A percentile compares a stretch with the other conserved stretches of the same genome.
Conservation (phyloP, 2,888 invertebrate genomes). For the Xanthorhoe spadicearia region DNA sequence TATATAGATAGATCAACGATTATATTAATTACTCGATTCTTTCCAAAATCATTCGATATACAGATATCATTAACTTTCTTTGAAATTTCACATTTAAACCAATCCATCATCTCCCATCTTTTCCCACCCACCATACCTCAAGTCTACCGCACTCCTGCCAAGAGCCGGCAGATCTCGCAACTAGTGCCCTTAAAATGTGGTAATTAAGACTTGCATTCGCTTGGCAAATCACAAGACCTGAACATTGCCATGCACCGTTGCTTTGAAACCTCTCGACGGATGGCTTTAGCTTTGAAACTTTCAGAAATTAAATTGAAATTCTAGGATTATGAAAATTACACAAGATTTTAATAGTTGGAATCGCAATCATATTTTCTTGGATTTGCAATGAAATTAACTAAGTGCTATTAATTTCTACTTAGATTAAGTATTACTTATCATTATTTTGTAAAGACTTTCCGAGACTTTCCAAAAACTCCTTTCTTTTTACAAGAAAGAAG, state of each 20-base stretch:
- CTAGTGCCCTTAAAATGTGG: conserved; percentile 74
- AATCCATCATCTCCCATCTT: conserved; percentile 35
- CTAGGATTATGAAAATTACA: conserved; percentile 57
- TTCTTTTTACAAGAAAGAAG: too few relatives aligned
- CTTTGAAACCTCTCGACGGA: conserved; percentile 62
- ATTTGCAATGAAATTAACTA: not conserved
- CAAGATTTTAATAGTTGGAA: conserved; percentile 26
- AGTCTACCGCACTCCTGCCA: conserved; percentile 65
- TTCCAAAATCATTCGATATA: too few relatives aligned
- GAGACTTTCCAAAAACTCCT: too few relatives aligned
- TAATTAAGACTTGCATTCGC: conserved; percentile 79
- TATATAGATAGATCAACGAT: too few relatives aligned
- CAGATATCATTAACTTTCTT: too few relatives aligned
- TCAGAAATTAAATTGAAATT: conserved; percentile 71
- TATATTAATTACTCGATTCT: too few relatives aligned
- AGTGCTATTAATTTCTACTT: not conserved
- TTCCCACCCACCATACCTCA: conserved; percentile 54
- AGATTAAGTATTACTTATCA: not conserved
- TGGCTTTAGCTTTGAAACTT: conserved; percentile 69
- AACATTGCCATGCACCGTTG: conserved; percentile 63
- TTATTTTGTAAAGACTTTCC: too few relatives aligned
- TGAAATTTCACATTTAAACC: not conserved
- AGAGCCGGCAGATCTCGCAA: conserved; percentile 45
- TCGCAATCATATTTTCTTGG: conserved; percentile 16
- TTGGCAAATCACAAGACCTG: conserved; percentile 70